Conservation (phyloP, 2,888 invertebrate species). For the Ernsta delagoae region DNA sequence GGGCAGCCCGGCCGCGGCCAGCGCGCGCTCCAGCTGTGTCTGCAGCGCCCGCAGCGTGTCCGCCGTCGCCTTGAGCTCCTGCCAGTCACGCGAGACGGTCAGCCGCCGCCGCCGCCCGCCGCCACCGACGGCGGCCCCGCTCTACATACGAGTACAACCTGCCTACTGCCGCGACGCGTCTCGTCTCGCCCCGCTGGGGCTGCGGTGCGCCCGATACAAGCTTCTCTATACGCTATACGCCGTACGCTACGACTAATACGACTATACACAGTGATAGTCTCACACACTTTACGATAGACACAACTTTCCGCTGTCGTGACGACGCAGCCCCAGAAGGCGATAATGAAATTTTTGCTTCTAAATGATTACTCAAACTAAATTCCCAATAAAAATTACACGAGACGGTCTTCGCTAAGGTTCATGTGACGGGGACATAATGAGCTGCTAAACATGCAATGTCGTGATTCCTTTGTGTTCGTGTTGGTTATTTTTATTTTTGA, state of each 20-base stretch:
- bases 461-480: slow-evolving; percentile 76
- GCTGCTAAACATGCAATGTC: slow-evolving; percentile 84
- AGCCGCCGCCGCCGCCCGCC: slow-evolving; percentile 67
- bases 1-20: slow-evolving; percentile 86
- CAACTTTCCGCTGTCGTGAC: slow-evolving; percentile 40
- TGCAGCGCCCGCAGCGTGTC: slow-evolving; percentile 93
- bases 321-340: slow-evolving; percentile 73
- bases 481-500: slow-evolving; percentile 53
- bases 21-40: slow-evolving; percentile 90
- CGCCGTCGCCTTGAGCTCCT: slow-evolving; percentile 94
- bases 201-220: slow-evolving; percentile 51
- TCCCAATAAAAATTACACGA: slow-evolving; percentile 71
- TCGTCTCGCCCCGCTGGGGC: slow-evolving; percentile 63
- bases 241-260: slow-evolving; percentile 43
- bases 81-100: slow-evolving; percentile 74
- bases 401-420: slow-evolving; percentile 79
- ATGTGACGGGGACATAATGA: slow-evolving; percentile 80
- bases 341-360: slow-evolving; percentile 66
- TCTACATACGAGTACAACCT: slow-evolving; percentile 54
- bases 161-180: slow-evolving; percentile 59
- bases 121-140: slow-evolving; percentile 53
- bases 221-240: slow-evolving; percentile 3
- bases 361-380: slow-evolving; percentile 66
- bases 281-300: slow-evolving; percentile 38
- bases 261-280: slow-evolving; percentile 17